phyloP scores from a whole-genome alignment of 2,797 vertebrate species.

The Amniataba percoides region DNA sequence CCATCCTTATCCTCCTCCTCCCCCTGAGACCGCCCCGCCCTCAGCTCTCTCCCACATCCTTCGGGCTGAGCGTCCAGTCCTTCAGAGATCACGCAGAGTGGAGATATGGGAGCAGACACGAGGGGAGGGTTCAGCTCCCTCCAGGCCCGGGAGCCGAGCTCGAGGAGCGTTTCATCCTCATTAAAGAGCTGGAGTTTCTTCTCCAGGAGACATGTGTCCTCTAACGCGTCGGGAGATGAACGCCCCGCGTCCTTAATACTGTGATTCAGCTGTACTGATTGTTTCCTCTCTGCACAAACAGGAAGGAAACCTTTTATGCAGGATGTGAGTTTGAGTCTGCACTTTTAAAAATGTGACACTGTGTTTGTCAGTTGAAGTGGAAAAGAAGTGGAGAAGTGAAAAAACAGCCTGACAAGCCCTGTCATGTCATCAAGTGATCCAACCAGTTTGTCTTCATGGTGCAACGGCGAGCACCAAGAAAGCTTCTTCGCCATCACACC shows the following conservation, averaged over 20 bases:
- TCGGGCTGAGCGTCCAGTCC: conserved; percentile 41
- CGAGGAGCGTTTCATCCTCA: conserved; percentile 58
- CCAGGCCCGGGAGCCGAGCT: conserved; percentile 20
- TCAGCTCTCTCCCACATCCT: conserved; percentile 52
- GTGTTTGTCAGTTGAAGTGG: conserved; percentile 17
- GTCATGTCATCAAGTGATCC: conserved; percentile 18
- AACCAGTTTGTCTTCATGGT: conserved; percentile 16
- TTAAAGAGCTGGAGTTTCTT: conserved; percentile 45
- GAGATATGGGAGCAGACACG: conserved; percentile 50
- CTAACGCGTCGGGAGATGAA: not conserved
- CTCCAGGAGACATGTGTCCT: conserved; percentile 38
- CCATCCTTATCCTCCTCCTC: no score
- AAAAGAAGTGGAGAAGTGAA: conserved; percentile 12
- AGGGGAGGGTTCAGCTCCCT: conserved; percentile 35
- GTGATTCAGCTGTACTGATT: conserved; percentile 47
- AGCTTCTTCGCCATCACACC: not conserved
- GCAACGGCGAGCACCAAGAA: conserved; percentile 1
- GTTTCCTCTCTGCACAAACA: conserved; percentile 34
- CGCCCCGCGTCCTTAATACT: conserved; percentile 31
- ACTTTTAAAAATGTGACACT: conserved; percentile 37
- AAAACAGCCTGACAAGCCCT: conserved; percentile 6
- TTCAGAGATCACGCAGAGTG: conserved; percentile 52
- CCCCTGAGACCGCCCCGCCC: conserved; percentile 28
- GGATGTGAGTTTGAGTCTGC: conserved; percentile 44
- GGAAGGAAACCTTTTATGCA: conserved; percentile 27